These are phyloP conservation scores for Lineus longissimus DNA, from an alignment of 1,140 invertebrate species.

Conservation along the genomic window DNA sequence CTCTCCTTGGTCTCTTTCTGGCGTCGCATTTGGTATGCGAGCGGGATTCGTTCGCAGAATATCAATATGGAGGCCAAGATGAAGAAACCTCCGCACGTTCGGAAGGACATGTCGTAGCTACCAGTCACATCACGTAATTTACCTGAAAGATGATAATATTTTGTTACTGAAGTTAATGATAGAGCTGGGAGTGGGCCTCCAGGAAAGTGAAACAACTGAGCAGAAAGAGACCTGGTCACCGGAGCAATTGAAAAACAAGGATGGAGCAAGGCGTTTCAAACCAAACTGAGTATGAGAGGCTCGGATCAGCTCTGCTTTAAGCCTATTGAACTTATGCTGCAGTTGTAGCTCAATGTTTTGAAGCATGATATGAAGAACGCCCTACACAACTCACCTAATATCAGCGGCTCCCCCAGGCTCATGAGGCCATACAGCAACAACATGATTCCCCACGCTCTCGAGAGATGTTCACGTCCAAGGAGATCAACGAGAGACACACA, in stretches of 20 bases:
- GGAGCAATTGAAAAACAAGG: neutral
- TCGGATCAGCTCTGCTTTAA: neutral
- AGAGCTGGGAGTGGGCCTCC: neutral
- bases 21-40: neutral
- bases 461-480: slow-evolving; percentile 4
- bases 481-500: slow-evolving; percentile 5
- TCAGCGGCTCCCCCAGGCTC: neutral
- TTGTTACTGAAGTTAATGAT: neutral
- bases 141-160: neutral
- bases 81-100: neutral
- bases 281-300: neutral
- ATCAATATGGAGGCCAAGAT: neutral
- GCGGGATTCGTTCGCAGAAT: neutral
- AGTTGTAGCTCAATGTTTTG: too few species aligned
- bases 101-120: neutral
- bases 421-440: neutral
- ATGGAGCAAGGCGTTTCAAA: neutral
- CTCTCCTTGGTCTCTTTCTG: neutral
- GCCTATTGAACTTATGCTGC: neutral
- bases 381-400: neutral
- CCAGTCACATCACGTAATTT: neutral
- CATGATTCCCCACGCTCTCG: neutral
- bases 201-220: neutral
- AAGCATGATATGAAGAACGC: too few species aligned
- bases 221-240: neutral